A percentile compares a stretch with the other conserved stretches of the same genome.
Evolutionary conservation across 2,888 invertebrate species (phyloP).

Genomic region (Ectemnius continuus): DNA sequence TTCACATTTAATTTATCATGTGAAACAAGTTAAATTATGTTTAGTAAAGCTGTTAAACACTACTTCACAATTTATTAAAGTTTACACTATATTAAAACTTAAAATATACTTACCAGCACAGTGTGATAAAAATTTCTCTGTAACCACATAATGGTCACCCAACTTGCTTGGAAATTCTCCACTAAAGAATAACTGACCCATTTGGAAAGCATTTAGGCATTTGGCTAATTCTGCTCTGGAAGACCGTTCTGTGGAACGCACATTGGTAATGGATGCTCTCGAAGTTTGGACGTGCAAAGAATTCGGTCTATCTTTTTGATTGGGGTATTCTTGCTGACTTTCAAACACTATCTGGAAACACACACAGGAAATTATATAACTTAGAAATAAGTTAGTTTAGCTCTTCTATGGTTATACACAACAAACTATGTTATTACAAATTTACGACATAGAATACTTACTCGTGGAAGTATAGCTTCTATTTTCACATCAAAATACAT

Average conservation of each 20-base stretch:
- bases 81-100: too few relatives aligned
- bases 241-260: slow-evolving; percentile 82
- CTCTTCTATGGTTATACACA: not conserved
- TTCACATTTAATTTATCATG: slow-evolving; percentile 20
- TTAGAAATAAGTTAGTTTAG: not conserved
- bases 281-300: slow-evolving; percentile 92
- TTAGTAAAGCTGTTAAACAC: not conserved
- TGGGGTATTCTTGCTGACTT: slow-evolving; percentile 86
- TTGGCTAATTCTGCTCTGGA: slow-evolving; percentile 90
- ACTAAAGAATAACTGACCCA: slow-evolving; percentile 87
- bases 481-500: slow-evolving; percentile 91
- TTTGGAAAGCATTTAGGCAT: slow-evolving; percentile 87
- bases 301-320: slow-evolving; percentile 92
- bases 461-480: slow-evolving; percentile 96
- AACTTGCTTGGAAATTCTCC: slow-evolving; percentile 87
- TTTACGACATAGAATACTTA: slow-evolving; percentile 74
- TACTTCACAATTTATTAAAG: too few relatives aligned
- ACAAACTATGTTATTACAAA: slow-evolving; percentile 1
- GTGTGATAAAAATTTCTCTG: slow-evolving; percentile 90
- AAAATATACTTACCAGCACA: slow-evolving; percentile 75
- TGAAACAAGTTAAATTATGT: not conserved
- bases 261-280: slow-evolving; percentile 86
- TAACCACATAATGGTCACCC: slow-evolving; percentile 87
- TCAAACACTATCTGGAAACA: slow-evolving; percentile 85
- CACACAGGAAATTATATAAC: not conserved